These are phyloP conservation scores for Sitophilus oryzae DNA, from an alignment of 1,140 invertebrate genomes.

Conservation along the genomic window DNA sequence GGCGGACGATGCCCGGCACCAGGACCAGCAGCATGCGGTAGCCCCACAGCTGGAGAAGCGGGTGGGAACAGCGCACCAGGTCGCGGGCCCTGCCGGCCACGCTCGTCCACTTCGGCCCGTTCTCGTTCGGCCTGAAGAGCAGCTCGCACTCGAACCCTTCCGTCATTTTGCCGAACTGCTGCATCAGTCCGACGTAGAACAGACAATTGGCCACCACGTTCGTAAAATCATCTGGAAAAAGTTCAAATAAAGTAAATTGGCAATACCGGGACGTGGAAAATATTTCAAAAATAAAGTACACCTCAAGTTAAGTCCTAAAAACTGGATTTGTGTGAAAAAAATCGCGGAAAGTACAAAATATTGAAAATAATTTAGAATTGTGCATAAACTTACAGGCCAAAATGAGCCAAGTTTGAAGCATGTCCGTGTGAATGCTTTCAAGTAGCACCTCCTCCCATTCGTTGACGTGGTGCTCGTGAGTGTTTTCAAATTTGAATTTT, in stretches of 20 bases:
- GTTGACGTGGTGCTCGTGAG: slow-evolving; percentile 47
- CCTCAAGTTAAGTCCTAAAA: no score
- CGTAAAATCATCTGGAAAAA: no score
- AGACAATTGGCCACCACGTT: slow-evolving; percentile 20
- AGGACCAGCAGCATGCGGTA: slow-evolving; percentile 45
- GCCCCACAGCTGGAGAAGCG: slow-evolving; percentile 47
- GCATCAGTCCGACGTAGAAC: slow-evolving; percentile 34
- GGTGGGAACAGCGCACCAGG: slow-evolving; percentile 36
- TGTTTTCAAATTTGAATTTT: slow-evolving; percentile 45
- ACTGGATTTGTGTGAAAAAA: slow-evolving; percentile 16
- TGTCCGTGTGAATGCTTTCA: slow-evolving; percentile 46
- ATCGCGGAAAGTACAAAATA: background rate
- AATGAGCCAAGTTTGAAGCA: slow-evolving; percentile 49
- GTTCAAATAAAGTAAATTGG: no score
- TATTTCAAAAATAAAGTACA: background rate
- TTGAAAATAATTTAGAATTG: slow-evolving; percentile 9
- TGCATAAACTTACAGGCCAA: slow-evolving; percentile 38
- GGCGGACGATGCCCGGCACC: slow-evolving; percentile 37
- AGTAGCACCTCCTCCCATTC: slow-evolving; percentile 57
- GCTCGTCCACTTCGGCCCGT: slow-evolving; percentile 38
- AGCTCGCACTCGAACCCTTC: slow-evolving; percentile 35
- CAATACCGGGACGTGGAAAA: no score
- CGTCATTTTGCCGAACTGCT: slow-evolving; percentile 43
- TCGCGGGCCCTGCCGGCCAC: slow-evolving; percentile 33
- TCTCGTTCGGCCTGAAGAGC: slow-evolving; percentile 34